Evolutionary conservation across 2,797 vertebrate genomes (phyloP).

Genomic region (Emydoidea blandingii): DNA sequence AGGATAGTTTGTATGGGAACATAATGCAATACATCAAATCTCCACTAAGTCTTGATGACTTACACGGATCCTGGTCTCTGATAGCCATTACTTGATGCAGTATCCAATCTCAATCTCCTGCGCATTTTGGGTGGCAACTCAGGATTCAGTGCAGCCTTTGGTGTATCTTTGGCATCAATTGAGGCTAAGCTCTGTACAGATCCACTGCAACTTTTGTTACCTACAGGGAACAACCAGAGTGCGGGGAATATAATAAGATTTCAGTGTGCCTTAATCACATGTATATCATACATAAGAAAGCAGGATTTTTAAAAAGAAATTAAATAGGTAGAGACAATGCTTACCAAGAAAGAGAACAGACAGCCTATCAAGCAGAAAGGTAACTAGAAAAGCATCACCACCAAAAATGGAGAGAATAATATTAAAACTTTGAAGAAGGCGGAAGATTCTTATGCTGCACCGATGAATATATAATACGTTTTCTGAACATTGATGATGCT

Average conservation of each 20-base stretch:
- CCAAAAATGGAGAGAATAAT: background rate
- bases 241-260: background rate
- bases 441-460: background rate
- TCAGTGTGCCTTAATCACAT: slow-evolving; percentile 22
- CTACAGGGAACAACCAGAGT: slow-evolving; percentile 81
- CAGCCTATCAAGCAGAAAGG: slow-evolving; percentile 24
- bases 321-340: slow-evolving; percentile 52
- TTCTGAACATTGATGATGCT: background rate
- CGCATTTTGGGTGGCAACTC: slow-evolving; percentile 88
- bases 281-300: background rate
- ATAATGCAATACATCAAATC: background rate
- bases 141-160: slow-evolving; percentile 84
- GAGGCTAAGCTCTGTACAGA: slow-evolving; percentile 95
- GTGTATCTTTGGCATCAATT: slow-evolving; percentile 86
- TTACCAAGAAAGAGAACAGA: slow-evolving; percentile 40
- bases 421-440: background rate
- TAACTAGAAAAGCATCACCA: slow-evolving; percentile 34
- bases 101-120: slow-evolving; percentile 82
- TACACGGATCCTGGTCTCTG: slow-evolving; percentile 94
- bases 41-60: slow-evolving; percentile 72
- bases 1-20: background rate
- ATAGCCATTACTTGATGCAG: slow-evolving; percentile 91
- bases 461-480: background rate
- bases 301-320: background rate
- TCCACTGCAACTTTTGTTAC: slow-evolving; percentile 93